Evolutionary conservation across 2,113 vertebrate species (phyloP), one percentile per base, ranked within the genome.

Genomic region (Romanogobio albipinnatus): DNA sequence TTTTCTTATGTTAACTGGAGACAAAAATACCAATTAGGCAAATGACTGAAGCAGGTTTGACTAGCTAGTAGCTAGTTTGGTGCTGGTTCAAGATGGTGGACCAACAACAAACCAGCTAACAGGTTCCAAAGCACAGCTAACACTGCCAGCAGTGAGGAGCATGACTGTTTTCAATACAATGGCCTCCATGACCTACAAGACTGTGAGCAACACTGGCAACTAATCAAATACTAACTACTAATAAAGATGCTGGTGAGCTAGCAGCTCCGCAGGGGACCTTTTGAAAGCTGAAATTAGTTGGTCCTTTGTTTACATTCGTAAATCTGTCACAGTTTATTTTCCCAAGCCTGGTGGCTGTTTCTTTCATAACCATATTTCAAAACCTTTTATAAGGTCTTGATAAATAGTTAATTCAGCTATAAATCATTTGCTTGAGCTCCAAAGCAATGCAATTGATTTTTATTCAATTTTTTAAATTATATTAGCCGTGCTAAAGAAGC

Each of bases 341-440:
- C 58, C 70, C 51, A 78, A 84, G 77, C 70, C 87, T 77, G 47
- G 53, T 88, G 84, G 87, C 74, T 82, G 82, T 83, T 87, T 85
- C 83, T 82, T 83, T 70, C 82, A 73, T 81, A 73, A 83, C 85
- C 84, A 88, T 86, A 86, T 86, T 89, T 89, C 86, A 84, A 88
- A 88, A 89, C 87, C 82, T 89, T 90, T 88, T 82, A 78, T 87
- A 89, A 89, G 89, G 89, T 87, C 86, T 89, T 68, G 29, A 87
- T 89, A 86, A 88, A 90, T 90, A 82, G 88, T 89, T 87, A 83
- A 90, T 86, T 81, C 24, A 29, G 76, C 47, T 83, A 86, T 86
- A 86, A 61, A 88, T 88, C 87, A 88, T 84, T 82, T 81, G 68
- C 85, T 84, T 86, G 84, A 29, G 81, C 79, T 86, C 83, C 73